phyloP scores from a whole-genome alignment of 2,888 invertebrate genomes.

The Noctua janthina region DNA sequence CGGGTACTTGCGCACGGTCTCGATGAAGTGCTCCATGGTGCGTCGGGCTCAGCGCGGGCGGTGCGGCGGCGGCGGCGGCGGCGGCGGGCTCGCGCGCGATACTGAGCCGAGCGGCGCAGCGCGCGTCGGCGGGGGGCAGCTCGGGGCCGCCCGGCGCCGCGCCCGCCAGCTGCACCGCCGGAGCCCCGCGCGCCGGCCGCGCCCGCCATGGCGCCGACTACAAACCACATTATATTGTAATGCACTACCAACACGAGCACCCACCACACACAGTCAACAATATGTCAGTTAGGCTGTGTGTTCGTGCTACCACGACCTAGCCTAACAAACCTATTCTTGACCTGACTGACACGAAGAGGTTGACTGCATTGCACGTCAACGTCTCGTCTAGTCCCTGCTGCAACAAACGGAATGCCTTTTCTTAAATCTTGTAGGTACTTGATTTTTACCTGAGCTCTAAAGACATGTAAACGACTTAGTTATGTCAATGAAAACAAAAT shows the following conservation, averaged over 20 bases:
- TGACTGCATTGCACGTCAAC: not conserved
- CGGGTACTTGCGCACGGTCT: conserved; percentile 86
- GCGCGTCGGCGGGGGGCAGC: conserved; percentile 48
- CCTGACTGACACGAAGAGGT: not conserved
- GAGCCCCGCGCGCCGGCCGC: conserved; percentile 10
- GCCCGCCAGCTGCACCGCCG: conserved; percentile 25
- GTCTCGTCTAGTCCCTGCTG: not conserved
- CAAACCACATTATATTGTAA: not conserved
- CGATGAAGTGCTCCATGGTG: conserved; percentile 87
- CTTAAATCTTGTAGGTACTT: no score
- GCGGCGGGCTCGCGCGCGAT: conserved; percentile 68
- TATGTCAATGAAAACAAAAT: not conserved
- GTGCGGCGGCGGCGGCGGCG: conserved; percentile 59
- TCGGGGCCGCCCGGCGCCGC: conserved; percentile 49
- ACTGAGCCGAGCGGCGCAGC: conserved; percentile 60
- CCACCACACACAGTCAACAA: not conserved
- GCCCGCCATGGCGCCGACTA: conserved; percentile 19
- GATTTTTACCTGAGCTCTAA: no score
- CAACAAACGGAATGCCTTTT: not conserved
- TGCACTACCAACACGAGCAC: not conserved
- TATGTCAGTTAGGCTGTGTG: not conserved
- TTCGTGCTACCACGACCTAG: not conserved
- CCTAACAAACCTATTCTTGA: not conserved
- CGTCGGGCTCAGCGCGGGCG: conserved; percentile 62
- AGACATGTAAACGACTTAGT: no score